A percentile compares a stretch with the other conserved stretches of the same genome.
Conservation (phyloP, 2,113 vertebrate genomes). For the Felis chaus region DNA sequence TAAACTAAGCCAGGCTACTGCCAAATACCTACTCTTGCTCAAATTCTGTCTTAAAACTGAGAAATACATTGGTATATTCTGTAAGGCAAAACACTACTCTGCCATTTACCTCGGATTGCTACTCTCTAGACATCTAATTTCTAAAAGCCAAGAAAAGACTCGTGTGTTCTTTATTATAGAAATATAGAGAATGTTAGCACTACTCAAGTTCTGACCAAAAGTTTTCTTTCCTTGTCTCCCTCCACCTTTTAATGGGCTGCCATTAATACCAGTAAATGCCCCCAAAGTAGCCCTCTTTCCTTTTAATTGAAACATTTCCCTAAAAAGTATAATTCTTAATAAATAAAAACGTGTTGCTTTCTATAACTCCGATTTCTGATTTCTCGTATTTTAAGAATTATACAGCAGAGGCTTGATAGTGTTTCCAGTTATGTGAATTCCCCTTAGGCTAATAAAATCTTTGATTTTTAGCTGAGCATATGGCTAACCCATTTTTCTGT, state of each 20-base stretch:
- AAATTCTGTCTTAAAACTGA: neutral
- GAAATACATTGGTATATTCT: neutral
- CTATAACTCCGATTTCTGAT: neutral
- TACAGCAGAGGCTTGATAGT: neutral
- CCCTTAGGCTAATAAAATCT: neutral
- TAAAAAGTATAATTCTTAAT: neutral
- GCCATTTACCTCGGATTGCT: neutral
- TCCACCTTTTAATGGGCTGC: neutral
- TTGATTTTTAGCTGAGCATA: neutral
- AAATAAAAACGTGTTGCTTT: neutral
- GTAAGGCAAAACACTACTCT: neutral
- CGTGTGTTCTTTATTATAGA: neutral
- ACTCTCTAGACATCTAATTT: neutral
- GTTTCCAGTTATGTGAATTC: neutral
- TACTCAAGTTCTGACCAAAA: neutral
- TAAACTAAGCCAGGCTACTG: neutral
- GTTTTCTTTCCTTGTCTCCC: neutral
- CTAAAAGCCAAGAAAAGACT: neutral
- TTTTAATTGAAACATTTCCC: neutral
- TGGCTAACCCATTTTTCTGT: neutral
- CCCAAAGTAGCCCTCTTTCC: neutral
- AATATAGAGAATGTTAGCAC: neutral
- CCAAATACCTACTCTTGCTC: neutral
- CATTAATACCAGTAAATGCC: neutral
- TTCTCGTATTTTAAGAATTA: neutral